A percentile compares a stretch with the other conserved stretches of the same genome.
Conservation (phyloP, 2,113 vertebrate genomes). For the Pampusana beccarii region DNA sequence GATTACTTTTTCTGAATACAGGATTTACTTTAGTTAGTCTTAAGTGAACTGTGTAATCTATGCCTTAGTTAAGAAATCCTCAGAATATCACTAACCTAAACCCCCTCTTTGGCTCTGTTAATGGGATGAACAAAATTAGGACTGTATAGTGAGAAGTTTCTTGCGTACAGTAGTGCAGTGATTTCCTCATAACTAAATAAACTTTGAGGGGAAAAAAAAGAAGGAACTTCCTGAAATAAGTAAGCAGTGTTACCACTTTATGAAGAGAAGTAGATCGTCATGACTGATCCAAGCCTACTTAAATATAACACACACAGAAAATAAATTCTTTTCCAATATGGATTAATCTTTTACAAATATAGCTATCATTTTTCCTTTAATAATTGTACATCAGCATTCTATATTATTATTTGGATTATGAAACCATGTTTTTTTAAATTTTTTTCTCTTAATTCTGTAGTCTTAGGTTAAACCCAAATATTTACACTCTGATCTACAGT, state of each 20-base stretch:
- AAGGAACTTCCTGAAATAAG: not conserved
- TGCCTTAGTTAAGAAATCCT: not conserved
- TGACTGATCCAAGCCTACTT: not conserved
- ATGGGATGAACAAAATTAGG: not conserved
- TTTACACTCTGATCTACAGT: not conserved
- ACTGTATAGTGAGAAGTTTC: not conserved
- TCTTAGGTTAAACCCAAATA: not conserved
- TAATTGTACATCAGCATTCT: not conserved
- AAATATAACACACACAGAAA: not conserved
- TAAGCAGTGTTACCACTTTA: not conserved
- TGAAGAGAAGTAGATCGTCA: not conserved
- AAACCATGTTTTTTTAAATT: not conserved
- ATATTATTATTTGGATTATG: not conserved
- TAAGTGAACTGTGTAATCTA: not conserved
- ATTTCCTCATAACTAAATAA: not conserved
- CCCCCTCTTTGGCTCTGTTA: fast-evolving
- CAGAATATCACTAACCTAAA: not conserved
- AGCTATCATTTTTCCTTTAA: not conserved
- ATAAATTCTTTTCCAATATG: not conserved
- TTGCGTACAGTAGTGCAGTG: not conserved
- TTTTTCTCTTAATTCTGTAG: not conserved
- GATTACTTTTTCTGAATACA: not conserved
- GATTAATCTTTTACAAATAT: not conserved
- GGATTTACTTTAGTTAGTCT: not conserved
- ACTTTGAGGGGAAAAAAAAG: not conserved